Evolutionary conservation across 1,140 invertebrate genomes (phyloP).

Genomic region (honey bee (Apis mellifera)): Amel_HAv3.1 CM009939.2:8104001-8104500

Average conservation of each 20-base stretch:
- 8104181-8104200: background rate
- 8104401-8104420: background rate
- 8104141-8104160: constrained; percentile 37
- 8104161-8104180: constrained; percentile 21
- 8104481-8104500: background rate
- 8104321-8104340: constrained; percentile 2
- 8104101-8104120: background rate
- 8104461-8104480: background rate
- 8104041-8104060: constrained; percentile 14
- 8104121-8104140: background rate
- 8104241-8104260: constrained; percentile 7
- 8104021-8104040: constrained; percentile 44
- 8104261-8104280: constrained; percentile 11
- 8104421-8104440: too few relatives aligned
- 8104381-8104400: background rate
- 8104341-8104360: too few relatives aligned
- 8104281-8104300: background rate
- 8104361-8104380: too few relatives aligned
- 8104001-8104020: constrained; percentile 15
- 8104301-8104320: constrained; percentile 23
- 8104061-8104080: constrained; percentile 7
- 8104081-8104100: constrained; percentile 18
- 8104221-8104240: constrained; percentile 35
- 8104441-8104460: background rate
- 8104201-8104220: constrained; percentile 25